phyloP scores from a whole-genome alignment of 2,797 vertebrate genomes.

The Lindbergichthys nudifrons region DNA sequence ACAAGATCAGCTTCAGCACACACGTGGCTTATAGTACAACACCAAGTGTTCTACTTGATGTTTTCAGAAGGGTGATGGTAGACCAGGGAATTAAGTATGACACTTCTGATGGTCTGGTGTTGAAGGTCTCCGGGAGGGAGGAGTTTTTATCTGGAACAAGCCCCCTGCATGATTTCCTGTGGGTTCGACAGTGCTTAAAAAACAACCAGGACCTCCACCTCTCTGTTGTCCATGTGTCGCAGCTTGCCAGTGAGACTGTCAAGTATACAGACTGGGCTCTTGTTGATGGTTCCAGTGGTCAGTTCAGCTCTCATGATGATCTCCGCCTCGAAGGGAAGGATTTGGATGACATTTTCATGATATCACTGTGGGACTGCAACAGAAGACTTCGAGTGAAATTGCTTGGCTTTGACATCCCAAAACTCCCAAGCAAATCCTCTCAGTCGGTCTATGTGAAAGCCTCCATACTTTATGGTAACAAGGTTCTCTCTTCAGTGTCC shows the following conservation, averaged over 20 bases:
- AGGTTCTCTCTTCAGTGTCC: constrained; percentile 76
- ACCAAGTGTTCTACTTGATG: constrained; percentile 52
- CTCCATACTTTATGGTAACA: constrained; percentile 82
- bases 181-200: constrained; percentile 84
- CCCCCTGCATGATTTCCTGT: constrained; percentile 77
- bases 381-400: constrained; percentile 84
- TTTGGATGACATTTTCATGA: constrained; percentile 83
- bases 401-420: constrained; percentile 84
- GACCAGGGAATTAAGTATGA: constrained; percentile 50
- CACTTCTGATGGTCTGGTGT: constrained; percentile 53
- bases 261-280: constrained; percentile 77
- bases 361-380: constrained; percentile 88
- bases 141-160: constrained; percentile 81
- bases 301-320: constrained; percentile 81
- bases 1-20: constrained; percentile 72
- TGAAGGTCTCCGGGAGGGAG: constrained; percentile 84
- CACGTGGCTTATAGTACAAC: constrained; percentile 46
- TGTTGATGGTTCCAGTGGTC: constrained; percentile 82
- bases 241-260: constrained; percentile 70
- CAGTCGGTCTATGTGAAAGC: constrained; percentile 80
- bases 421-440: constrained; percentile 75
- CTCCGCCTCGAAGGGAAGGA: constrained; percentile 78
- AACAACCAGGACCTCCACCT: constrained; percentile 79
- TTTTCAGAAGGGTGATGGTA: constrained; percentile 54
- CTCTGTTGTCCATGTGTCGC: constrained; percentile 72